Evolutionary conservation across 2,113 vertebrate genomes (phyloP).

Genomic region (Amphilophus citrinellus): DNA sequence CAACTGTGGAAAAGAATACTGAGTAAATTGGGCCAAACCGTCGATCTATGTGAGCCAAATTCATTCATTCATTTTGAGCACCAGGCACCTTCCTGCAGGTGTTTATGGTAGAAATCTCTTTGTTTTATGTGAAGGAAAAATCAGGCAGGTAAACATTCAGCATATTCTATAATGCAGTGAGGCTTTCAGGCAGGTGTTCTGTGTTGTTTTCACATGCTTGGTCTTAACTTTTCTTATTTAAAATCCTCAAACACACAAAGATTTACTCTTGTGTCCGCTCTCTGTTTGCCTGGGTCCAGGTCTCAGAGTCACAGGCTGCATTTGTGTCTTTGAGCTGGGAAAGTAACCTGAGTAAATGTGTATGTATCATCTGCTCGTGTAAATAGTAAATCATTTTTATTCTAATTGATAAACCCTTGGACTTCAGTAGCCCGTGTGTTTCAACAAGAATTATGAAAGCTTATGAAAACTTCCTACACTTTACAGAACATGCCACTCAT

Average conservation of each 20-base stretch:
- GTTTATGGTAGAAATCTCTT: fast-evolving
- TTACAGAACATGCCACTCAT: fast-evolving
- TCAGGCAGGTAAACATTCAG: not conserved
- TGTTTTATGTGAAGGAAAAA: not conserved
- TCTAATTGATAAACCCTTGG: not conserved
- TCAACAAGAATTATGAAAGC: fast-evolving
- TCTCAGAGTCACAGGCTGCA: not conserved
- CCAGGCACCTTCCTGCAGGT: not conserved
- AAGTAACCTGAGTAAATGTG: not conserved
- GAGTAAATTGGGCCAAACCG: not conserved
- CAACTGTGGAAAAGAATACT: not conserved
- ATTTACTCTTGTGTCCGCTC: not conserved
- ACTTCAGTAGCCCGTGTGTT: not conserved
- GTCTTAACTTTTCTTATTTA: no score
- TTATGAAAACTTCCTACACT: not conserved
- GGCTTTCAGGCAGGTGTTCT: fast-evolving
- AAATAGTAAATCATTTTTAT: not conserved
- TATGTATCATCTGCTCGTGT: not conserved
- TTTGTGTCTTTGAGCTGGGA: not conserved
- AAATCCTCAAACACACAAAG: no score
- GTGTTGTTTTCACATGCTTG: not conserved
- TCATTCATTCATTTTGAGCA: not conserved
- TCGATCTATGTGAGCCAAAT: not conserved
- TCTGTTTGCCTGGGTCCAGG: not conserved
- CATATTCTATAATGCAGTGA: not conserved